Evolutionary conservation across 2,797 vertebrate species (phyloP), one percentile per base, ranked within the genome.

Genomic region (Falco naumanni): DNA sequence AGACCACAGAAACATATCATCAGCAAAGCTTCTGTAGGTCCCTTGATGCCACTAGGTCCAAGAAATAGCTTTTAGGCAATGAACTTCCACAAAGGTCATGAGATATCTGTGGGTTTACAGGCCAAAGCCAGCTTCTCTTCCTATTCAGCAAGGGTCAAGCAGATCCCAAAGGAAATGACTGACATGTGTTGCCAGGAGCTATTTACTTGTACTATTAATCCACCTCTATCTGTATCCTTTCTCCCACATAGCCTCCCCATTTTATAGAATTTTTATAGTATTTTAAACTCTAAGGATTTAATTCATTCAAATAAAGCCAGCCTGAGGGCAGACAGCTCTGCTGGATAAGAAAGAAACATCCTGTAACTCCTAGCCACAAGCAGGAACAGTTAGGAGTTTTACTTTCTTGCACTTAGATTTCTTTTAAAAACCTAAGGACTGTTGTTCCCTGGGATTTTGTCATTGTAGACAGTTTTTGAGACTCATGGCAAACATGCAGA

Each of bases 191-290:
- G 84, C 81, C 92, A 51, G 22, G 37, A 83, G 80, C 28, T 95
- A 90, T 89, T 92, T 94, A 71, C 87, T 90, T 86, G 76, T 76
- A 64, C 80, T 86, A n/a, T 51, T 96, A 90, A 94, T 89, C 39
- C 50, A 92, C 81, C 72, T 88, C 87, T 86, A 59, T 28, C 51
- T 80, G 68, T 79, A 86, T 14, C 63, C 80, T 95, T 88, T 86
- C 92, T 92, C 81, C 84, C 71, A 92, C 64, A 91, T 69, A 89
- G 31, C 31, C 60, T 86, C 72, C 33, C 50, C 68, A 8, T 86
- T 85, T 83, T 71, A 68, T 39, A 72, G 33, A 68, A 4, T 53
- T 94, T 90, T 88, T 53, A 76, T 76, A 94, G 81, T 79, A 76
- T 86, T 90, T 80, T 72, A 79, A 61, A 37, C 77, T 76, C 87